These are phyloP conservation scores for Tetragonisca angustula DNA, from an alignment of 2,888 invertebrate species.

Conservation along the genomic window DNA sequence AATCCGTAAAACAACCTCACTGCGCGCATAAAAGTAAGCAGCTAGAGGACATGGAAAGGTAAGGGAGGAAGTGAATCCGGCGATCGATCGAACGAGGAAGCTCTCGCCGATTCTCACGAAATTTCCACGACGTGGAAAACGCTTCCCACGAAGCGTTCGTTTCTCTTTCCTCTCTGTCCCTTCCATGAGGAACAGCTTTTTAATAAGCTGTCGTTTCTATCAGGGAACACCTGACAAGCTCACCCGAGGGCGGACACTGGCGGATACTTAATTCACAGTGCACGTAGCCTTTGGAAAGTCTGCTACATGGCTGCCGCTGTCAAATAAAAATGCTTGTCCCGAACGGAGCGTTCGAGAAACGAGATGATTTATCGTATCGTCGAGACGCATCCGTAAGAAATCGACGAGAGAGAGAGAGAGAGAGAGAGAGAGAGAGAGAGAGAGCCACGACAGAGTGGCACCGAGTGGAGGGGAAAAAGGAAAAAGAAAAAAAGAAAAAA, in stretches of 20 bases:
- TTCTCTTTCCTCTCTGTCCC: constrained; percentile 8
- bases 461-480: not conserved
- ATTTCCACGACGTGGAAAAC: constrained; percentile 42
- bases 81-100: constrained; percentile 33
- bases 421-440: constrained; percentile 22
- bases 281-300: constrained; percentile 68
- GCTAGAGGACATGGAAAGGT: not conserved
- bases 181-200: constrained; percentile 44
- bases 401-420: constrained; percentile 39
- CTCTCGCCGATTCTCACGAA: constrained; percentile 40
- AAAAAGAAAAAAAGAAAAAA: not conserved
- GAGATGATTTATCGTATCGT: constrained; percentile 72
- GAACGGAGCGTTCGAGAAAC: constrained; percentile 64
- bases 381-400: constrained; percentile 68
- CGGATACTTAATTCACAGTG: constrained; percentile 58
- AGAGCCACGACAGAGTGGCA: not conserved
- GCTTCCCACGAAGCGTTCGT: constrained; percentile 32
- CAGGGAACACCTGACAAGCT: constrained; percentile 60
- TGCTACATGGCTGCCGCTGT: constrained; percentile 62
- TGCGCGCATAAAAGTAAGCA: not conserved
- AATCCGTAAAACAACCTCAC: not conserved
- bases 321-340: constrained; percentile 69
- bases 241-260: constrained; percentile 52
- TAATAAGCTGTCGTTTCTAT: constrained; percentile 55
- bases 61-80: not conserved